Evolutionary conservation across 2,113 vertebrate species (phyloP).

Genomic region (Axis porcinus): DNA sequence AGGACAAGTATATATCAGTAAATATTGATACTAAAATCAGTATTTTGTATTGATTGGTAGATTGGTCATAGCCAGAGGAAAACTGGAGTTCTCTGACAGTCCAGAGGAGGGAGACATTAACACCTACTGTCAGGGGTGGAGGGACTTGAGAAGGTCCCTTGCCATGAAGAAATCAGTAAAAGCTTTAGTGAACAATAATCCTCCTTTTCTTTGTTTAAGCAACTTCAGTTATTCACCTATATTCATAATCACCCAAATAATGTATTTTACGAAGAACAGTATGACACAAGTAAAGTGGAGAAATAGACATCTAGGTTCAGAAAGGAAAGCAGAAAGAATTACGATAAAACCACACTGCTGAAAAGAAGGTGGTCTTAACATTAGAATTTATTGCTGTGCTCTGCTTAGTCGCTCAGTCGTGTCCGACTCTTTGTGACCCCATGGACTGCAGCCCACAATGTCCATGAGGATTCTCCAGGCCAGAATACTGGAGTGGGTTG

Average conservation of each 20-base stretch:
- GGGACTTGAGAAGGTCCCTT: background rate
- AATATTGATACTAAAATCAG: background rate
- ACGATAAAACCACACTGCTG: background rate
- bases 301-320: background rate
- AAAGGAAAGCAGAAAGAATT: background rate
- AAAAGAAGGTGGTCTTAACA: background rate
- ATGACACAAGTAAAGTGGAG: background rate
- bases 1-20: background rate
- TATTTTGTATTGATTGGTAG: background rate
- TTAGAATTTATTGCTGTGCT: background rate
- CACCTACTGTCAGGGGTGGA: background rate
- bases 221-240: background rate
- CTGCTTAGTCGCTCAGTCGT: background rate
- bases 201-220: background rate
- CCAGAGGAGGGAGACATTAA: background rate
- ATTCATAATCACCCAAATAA: background rate
- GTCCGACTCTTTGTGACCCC: background rate
- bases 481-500: background rate
- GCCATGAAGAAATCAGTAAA: background rate
- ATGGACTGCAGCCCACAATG: background rate
- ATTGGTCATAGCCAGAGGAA: background rate
- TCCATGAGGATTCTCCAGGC: background rate
- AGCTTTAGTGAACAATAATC: background rate
- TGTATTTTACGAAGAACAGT: background rate
- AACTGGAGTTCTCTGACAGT: background rate